Conservation (phyloP, 2,797 vertebrate species). For the Sardinella longiceps region DNA sequence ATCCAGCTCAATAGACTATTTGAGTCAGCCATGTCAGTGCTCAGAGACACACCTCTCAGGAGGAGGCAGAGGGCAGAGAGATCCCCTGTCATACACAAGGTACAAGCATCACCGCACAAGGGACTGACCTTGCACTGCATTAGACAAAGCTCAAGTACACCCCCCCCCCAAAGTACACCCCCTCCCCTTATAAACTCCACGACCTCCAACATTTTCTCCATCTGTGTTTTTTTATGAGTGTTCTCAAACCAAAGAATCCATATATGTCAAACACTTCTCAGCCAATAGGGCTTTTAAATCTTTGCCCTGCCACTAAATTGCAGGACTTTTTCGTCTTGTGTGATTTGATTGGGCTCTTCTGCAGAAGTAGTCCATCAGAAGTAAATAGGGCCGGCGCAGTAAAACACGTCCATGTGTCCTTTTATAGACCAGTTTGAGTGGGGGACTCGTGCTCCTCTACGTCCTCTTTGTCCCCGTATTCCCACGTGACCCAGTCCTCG, state of each 20-base stretch:
- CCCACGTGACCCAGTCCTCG: not conserved
- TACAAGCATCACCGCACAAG: not conserved
- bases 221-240: not conserved
- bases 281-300: not conserved
- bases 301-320: not conserved
- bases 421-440: not conserved
- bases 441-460: not conserved
- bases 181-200: not conserved
- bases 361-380: not conserved
- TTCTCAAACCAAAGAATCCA: not conserved
- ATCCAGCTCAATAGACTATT: conserved; percentile 63
- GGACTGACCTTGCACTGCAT: not conserved
- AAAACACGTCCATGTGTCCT: not conserved
- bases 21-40: conserved; percentile 60
- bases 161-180: not conserved
- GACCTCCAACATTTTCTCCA: not conserved
- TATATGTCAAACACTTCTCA: not conserved
- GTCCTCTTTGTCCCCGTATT: not conserved
- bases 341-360: not conserved
- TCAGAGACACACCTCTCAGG: conserved; percentile 66
- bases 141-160: not conserved
- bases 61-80: conserved; percentile 43
- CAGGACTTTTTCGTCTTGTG: not conserved
- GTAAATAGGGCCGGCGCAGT: not conserved
- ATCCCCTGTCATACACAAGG: conserved; percentile 15